Conservation (phyloP, 2,797 vertebrate species). For the Tarsius wallacei region DNA sequence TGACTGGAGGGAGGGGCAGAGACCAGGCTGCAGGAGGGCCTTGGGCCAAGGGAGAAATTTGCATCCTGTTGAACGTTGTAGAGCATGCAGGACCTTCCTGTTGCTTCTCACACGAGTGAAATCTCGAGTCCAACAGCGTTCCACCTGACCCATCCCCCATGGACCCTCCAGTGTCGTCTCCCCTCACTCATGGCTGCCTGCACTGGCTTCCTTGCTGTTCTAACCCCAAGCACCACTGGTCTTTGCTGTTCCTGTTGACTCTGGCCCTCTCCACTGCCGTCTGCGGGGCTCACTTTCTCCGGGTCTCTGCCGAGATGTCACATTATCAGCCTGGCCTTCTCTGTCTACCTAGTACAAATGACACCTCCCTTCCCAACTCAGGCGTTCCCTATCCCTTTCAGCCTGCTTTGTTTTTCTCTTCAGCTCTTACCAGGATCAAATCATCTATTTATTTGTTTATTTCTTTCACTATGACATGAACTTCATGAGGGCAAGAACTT, state of each 20-base stretch:
- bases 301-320: neutral
- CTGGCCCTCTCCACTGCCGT: neutral
- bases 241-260: neutral
- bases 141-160: neutral
- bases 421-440: neutral
- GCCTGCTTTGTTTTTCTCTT: neutral
- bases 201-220: neutral
- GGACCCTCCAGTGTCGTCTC: rapidly evolving
- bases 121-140: neutral
- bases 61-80: slow-evolving; percentile 16
- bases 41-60: neutral
- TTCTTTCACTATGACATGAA: neutral
- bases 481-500: neutral
- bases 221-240: neutral
- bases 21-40: neutral
- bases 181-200: neutral
- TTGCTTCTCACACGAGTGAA: neutral
- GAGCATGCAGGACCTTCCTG: neutral
- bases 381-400: neutral
- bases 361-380: neutral
- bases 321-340: neutral
- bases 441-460: neutral
- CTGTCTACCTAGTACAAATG: neutral
- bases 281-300: neutral
- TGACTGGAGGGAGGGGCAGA: neutral